Evolutionary conservation across 2,113 vertebrate species (phyloP).

Genomic region (Dromaius novaehollandiae): DNA sequence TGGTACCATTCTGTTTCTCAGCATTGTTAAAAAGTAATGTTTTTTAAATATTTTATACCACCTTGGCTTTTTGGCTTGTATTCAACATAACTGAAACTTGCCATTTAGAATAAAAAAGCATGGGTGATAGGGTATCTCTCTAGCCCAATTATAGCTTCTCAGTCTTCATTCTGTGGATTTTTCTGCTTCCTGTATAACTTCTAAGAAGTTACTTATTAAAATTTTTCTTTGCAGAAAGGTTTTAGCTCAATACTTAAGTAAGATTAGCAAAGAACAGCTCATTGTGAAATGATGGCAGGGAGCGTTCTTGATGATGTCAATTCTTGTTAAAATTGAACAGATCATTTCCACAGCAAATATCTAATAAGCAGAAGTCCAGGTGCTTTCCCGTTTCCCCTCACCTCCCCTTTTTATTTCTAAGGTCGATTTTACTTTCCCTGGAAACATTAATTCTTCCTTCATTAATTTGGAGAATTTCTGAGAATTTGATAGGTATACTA

Average conservation of each 20-base stretch:
- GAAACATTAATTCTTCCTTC: not conserved
- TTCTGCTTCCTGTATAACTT: not conserved
- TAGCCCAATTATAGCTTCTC: not conserved
- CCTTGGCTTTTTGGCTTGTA: slow-evolving; percentile 60
- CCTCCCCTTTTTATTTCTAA: not conserved
- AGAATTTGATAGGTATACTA: not conserved
- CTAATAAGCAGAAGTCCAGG: slow-evolving; percentile 53
- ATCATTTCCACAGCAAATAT: slow-evolving; percentile 70
- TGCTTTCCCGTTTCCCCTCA: slow-evolving; percentile 21
- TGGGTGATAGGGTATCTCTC: not conserved
- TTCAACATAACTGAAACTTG: not conserved
- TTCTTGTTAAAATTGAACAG: slow-evolving; percentile 45
- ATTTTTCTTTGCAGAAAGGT: not conserved
- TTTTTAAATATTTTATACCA: slow-evolving; percentile 71
- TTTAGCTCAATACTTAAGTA: not conserved
- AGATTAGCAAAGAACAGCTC: not conserved
- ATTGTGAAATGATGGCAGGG: slow-evolving; percentile 14
- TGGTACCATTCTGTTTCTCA: slow-evolving; percentile 67
- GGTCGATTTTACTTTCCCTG: not conserved
- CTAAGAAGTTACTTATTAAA: not conserved
- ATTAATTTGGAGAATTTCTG: not conserved
- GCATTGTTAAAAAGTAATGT: slow-evolving; percentile 75
- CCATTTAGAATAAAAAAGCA: not conserved
- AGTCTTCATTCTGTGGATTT: not conserved
- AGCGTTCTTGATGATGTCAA: slow-evolving; percentile 63